Base-by-base conservation (phyloP, 2,888 invertebrate genomes). In the Resseliella maxima region DNA sequence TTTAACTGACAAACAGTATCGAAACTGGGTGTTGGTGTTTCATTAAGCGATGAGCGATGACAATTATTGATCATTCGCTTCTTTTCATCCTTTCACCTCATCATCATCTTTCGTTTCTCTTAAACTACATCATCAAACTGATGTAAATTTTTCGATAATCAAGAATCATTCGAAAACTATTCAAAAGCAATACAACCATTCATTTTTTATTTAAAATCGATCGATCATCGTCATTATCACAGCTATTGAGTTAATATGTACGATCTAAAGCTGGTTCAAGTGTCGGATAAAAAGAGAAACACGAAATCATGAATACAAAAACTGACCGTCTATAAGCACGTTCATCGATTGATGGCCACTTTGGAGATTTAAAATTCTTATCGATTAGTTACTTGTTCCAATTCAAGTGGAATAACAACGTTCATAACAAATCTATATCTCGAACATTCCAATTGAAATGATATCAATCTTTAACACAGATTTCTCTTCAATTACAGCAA, bases 201-300 rank as follows among this genome's bases (percentile, higher is more conserved):
- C 38, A 83, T 18, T 72, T 38, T 83, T 38, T 38, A 83, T 83
- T 83, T 38, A 38, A 38, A 83, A 83, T 3, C 83, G 83, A 83
- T 83, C 38, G 83, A 83, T 83, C 83, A 83, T 83, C 38, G 12
- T 83, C 72, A 72, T 72, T 72, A 72, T 72, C 72, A 35, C 72
- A 5, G 72, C 72, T 31, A 72, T 72, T 72, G 27, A 72, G 31
- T 72, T 72, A 59, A 59, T 59, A 24, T 24, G 24, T 3, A 24
- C 12, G 72, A 72, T 72, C 2, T 31, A 72, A 35, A 31, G n/a
- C n/a, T 15, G 31, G 31, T 15, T 72, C 12, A 50, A 50, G 50
- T 6, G n/a, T 72, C 31, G 15, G n/a, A 72, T 2, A n/a, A 72
- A 18, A 12, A 35, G 15, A 27, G 2, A 72, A 72, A 35, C 27